phyloP scores from a whole-genome alignment of 2,113 vertebrate genomes.

The Anoplopoma fimbria region DNA sequence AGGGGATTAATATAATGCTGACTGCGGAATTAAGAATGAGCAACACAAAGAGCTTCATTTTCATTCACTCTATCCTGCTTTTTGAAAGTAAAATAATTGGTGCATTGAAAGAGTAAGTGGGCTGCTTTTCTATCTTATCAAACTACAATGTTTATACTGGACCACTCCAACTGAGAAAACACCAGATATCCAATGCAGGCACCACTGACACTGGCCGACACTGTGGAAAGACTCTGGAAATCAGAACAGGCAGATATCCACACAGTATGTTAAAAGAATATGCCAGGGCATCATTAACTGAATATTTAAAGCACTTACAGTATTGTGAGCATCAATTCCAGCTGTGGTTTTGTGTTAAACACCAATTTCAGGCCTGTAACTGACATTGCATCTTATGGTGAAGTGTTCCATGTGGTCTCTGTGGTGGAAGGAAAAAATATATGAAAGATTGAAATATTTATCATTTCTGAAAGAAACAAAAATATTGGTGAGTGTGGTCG shows the following conservation, averaged over 20 bases:
- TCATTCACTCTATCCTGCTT: constrained; percentile 1
- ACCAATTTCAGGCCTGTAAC: constrained; percentile 5
- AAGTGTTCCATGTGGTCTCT: constrained; percentile 35
- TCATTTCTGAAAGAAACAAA: constrained; percentile 40
- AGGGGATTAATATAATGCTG: constrained; percentile 33
- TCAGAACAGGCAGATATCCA: constrained; percentile 32
- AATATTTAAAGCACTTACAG: constrained; percentile 30
- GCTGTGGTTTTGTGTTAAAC: constrained; percentile 36
- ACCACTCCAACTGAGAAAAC: constrained; percentile 10
- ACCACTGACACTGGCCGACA: constrained; percentile 66
- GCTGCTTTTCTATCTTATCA: constrained; percentile 67
- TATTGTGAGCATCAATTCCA: constrained; percentile 14
- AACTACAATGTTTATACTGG: constrained; percentile 59
- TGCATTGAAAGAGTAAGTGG: background rate
- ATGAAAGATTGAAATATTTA: constrained; percentile 39
- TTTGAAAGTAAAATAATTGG: background rate
- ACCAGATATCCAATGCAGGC: constrained; percentile 49
- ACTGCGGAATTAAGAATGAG: background rate
- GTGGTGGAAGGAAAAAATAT: constrained; percentile 13
- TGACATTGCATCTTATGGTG: constrained; percentile 13
- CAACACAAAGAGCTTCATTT: background rate
- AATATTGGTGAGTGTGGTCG: constrained; percentile 29
- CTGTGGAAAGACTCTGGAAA: constrained; percentile 72
- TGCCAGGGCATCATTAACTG: background rate
- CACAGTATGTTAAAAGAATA: constrained; percentile 21